These are phyloP conservation scores for Haliclystus octoradiatus DNA, from an alignment of 30 jellyfish, hydroid and myxozoan species.

Conservation along the genomic window DNA sequence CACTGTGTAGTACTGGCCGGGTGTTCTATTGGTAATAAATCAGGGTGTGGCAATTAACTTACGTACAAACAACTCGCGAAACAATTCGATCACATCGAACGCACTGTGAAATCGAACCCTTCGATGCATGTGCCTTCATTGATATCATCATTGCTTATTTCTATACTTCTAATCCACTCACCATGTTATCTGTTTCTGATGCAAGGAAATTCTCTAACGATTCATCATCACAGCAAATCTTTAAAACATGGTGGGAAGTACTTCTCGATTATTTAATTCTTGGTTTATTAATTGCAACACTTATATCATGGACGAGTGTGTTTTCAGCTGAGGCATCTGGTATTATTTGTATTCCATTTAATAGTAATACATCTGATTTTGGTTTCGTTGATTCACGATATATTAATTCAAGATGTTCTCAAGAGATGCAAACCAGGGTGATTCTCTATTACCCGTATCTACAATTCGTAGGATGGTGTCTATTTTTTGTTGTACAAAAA, in stretches of 20 bases:
- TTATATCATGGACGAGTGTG: constrained; percentile 63
- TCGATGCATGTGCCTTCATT: no score
- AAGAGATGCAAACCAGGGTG: constrained; percentile 46
- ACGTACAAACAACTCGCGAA: no score
- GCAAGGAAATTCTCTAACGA: constrained; percentile 41
- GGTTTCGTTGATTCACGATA: constrained; percentile 44
- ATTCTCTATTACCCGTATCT: constrained; percentile 54
- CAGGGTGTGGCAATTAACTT: no score
- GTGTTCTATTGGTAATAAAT: no score
- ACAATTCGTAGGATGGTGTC: constrained; percentile 34
- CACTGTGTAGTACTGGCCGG: no score
- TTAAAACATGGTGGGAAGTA: constrained; percentile 79
- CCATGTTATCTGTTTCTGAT: constrained; percentile 47
- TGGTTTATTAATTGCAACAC: constrained; percentile 28
- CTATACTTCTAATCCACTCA: no score
- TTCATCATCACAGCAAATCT: constrained; percentile 35
- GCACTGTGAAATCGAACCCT: no score
- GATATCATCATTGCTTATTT: no score
- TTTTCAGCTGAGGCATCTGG: constrained; percentile 61
- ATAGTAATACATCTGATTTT: constrained; percentile 3
- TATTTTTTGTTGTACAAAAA: constrained; percentile 39
- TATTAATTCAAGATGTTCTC: constrained; percentile 63
- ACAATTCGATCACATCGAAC: no score
- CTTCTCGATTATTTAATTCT: constrained; percentile 33
- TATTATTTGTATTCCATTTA: constrained; percentile 35